Base-by-base conservation (phyloP, 2,113 vertebrate species). In the Neopipo cinnamomea region DNA sequence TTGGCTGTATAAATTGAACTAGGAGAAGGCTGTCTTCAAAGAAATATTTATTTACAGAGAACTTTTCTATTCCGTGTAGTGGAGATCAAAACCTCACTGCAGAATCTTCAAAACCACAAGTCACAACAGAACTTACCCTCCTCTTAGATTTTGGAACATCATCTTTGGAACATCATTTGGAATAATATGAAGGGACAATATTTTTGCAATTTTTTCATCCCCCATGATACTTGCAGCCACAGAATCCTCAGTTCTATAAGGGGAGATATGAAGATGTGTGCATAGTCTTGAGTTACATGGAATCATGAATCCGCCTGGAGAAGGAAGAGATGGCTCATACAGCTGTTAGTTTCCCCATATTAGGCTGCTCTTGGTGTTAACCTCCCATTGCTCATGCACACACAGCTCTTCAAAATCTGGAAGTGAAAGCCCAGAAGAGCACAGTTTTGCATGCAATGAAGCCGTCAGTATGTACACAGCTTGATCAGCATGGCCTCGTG, bases 11-110 rank as follows among this genome's bases (percentile, higher is more conserved):
- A 75, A 75, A 77, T 22, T 31, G 35, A 91, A 65, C 23, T 12
- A 73, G 77, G 61, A 85, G 11, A 42, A 74, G 68, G 25, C 11
- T 52, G 20, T 61, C 47, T 84, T 94, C 85, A 96, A 94, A 93
- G 68, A 92, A 72, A 14, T n/a, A 33, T 94, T 92, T 96, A 93
- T 96, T 96, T 96, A 86, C 42, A 88, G 41, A 44, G 61, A 86
- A 58, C 15, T 86, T 88, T 68, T 88, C 68, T 95, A 85, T 89
- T 87, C 62, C 28, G 24, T 78, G 13, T 9, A 86, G 41, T 14
- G 16, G 22, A 91, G 55, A 95, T 88, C 59, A 86, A 93, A 97
- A 81, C 56, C 9, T 81, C 23, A 13, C 42, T 80, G 39, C 39
- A 85, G 91, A 74, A 67, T 71, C 78, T 88, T 85, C 0, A 0